These are phyloP conservation scores for Enoplosus armatus DNA, from an alignment of 2,797 vertebrate genomes.

Conservation along the genomic window DNA sequence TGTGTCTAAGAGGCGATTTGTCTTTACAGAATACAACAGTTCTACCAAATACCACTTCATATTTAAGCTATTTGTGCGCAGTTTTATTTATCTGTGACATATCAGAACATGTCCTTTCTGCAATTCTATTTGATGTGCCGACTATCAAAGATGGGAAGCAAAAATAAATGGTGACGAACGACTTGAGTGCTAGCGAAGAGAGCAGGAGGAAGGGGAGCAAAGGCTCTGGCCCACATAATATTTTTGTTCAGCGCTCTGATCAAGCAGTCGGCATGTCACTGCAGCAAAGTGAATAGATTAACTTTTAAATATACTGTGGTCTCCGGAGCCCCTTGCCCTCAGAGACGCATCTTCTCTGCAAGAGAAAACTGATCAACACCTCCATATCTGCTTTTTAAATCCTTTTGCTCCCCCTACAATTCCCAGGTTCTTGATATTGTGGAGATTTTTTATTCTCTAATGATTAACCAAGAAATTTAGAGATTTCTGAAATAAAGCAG, in stretches of 20 bases:
- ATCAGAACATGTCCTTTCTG: constrained; percentile 79
- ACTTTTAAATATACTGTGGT: constrained; percentile 84
- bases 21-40: constrained; percentile 77
- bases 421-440: constrained; percentile 67
- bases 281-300: constrained; percentile 88
- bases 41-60: constrained; percentile 77
- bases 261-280: constrained; percentile 84
- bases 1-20: constrained; percentile 76
- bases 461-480: constrained; percentile 68
- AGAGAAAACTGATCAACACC: constrained; percentile 79
- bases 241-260: constrained; percentile 84
- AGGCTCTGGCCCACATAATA: constrained; percentile 84
- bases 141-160: constrained; percentile 84
- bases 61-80: constrained; percentile 77
- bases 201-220: constrained; percentile 78
- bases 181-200: constrained; percentile 74
- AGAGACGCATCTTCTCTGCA: constrained; percentile 72
- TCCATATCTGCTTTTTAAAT: constrained; percentile 69
- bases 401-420: constrained; percentile 37
- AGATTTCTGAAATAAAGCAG: constrained; percentile 48
- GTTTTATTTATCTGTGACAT: constrained; percentile 79
- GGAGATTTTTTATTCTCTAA: constrained; percentile 21
- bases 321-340: constrained; percentile 79
- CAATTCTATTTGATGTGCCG: constrained; percentile 83
- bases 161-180: constrained; percentile 80